These are phyloP conservation scores for Bombus vancouverensis DNA, from an alignment of 1,140 invertebrate genomes.

Conservation along the genomic window DNA sequence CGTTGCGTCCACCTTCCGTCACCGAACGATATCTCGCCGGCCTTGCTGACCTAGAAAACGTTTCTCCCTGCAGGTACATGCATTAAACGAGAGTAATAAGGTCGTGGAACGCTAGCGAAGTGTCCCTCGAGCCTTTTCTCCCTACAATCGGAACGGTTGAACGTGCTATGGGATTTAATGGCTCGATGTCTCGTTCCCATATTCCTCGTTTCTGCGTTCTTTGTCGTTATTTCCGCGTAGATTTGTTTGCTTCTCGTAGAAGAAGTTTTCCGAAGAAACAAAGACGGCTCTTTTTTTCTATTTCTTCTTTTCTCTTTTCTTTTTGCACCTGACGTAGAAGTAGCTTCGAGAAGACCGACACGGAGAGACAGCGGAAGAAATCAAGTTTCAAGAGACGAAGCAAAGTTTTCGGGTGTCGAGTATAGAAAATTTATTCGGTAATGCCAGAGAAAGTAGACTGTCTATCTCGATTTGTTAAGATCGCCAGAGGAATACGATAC, in stretches of 20 bases:
- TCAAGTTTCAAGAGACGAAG: neutral
- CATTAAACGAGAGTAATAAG: constrained; percentile 3
- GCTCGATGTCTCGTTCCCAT: neutral
- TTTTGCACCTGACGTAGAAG: neutral
- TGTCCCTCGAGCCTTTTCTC: neutral
- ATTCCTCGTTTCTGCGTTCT: neutral
- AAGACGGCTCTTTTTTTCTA: neutral
- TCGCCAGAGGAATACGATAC: too few relatives aligned
- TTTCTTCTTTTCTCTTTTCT: neutral
- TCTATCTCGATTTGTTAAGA: too few relatives aligned
- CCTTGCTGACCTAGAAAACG: constrained; percentile 82
- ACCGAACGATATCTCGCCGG: constrained; percentile 85
- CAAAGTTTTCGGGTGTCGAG: neutral
- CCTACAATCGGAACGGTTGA: neutral
- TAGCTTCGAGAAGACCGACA: neutral
- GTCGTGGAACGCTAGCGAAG: neutral
- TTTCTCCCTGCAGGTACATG: constrained; percentile 11
- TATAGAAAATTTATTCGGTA: neutral
- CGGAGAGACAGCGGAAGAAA: neutral
- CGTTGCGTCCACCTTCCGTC: constrained; percentile 83
- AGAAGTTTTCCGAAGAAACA: neutral
- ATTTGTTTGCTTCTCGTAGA: neutral
- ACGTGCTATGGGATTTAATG: neutral
- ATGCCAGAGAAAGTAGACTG: too few relatives aligned
- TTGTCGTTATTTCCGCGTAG: neutral